A percentile compares a stretch with the other conserved stretches of the same genome.
These are phyloP conservation scores for Eupithecia subfuscata DNA, from an alignment of 2,888 invertebrate species.

Conservation along the genomic window DNA sequence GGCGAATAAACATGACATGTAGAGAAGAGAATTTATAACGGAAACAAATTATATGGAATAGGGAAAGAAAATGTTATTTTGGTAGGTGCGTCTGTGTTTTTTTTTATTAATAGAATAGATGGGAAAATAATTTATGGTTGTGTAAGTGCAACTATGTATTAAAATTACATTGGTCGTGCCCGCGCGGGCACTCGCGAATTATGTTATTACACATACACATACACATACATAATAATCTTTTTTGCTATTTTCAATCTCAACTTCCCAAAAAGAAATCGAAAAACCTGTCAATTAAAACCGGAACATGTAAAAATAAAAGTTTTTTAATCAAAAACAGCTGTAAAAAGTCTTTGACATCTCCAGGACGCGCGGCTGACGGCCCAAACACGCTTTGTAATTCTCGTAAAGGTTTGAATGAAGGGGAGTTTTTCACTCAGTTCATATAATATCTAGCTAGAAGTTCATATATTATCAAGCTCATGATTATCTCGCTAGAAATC, in stretches of 20 bases:
- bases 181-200: too few relatives aligned
- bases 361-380: constrained; percentile 17
- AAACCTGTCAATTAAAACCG: constrained; percentile 28
- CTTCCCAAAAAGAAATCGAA: background rate
- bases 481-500: too few relatives aligned
- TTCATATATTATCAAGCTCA: too few relatives aligned
- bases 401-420: constrained; percentile 37
- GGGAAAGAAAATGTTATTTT: constrained; percentile 4
- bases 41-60: constrained; percentile 22
- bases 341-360: constrained; percentile 23
- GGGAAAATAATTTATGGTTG: background rate
- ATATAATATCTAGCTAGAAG: too few relatives aligned
- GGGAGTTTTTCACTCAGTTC: background rate
- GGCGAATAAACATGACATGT: constrained; percentile 29
- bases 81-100: background rate
- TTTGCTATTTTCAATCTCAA: background rate
- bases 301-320: constrained; percentile 32
- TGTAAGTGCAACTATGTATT: too few relatives aligned
- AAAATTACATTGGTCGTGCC: too few relatives aligned
- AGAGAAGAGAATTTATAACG: constrained; percentile 12
- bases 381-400: constrained; percentile 26
- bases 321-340: constrained; percentile 34
- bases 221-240: too few relatives aligned
- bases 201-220: too few relatives aligned
- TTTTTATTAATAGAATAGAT: too few relatives aligned